Conservation (phyloP, 2,888 invertebrate species). For the Eupithecia tripunctaria region DNA sequence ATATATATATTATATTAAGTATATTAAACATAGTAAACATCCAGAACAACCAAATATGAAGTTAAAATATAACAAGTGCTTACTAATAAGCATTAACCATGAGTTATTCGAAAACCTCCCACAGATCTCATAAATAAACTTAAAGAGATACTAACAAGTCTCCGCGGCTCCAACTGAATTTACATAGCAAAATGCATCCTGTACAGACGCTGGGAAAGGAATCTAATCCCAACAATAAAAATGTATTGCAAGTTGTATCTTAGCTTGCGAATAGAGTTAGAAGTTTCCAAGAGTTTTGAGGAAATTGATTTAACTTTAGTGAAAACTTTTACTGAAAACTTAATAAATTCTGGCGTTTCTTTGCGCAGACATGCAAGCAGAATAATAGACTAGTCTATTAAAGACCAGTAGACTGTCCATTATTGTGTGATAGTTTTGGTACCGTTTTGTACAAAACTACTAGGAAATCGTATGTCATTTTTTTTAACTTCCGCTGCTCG, state of each 20-base stretch:
- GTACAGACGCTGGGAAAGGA: background rate
- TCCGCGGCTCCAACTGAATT: background rate
- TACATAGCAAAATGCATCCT: conserved; percentile 15
- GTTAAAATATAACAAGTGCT: background rate
- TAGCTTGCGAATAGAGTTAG: background rate
- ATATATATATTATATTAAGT: no score
- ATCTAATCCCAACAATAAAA: conserved; percentile 4
- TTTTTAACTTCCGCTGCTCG: no score
- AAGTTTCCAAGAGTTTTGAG: background rate
- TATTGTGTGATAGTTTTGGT: no score
- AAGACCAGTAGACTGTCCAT: no score
- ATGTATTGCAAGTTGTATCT: conserved; percentile 19
- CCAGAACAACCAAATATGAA: no score
- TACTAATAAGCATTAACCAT: background rate
- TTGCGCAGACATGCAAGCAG: background rate
- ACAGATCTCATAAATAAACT: background rate
- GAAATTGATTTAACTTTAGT: background rate
- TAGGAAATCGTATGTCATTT: no score
- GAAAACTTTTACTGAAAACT: background rate
- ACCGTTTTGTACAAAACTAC: no score
- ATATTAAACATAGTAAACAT: no score
- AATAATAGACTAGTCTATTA: background rate
- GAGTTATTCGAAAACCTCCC: background rate
- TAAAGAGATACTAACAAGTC: background rate
- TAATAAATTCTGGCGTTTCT: background rate